These are phyloP conservation scores for Terebella lapidaria DNA, from an alignment of 2,888 invertebrate species.

Conservation along the genomic window DNA sequence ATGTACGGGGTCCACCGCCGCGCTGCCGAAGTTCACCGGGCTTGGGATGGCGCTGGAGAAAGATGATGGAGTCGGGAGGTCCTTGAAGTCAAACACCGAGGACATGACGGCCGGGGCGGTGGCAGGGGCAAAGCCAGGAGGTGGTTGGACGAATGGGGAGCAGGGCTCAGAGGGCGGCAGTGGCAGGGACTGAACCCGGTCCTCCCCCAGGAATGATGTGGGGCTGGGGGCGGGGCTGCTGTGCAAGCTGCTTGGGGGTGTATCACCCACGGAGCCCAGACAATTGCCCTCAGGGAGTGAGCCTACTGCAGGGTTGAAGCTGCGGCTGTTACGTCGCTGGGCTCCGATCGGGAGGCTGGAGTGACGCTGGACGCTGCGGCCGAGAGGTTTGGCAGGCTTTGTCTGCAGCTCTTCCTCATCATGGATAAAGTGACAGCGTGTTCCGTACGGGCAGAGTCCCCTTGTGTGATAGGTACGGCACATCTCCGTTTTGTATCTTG, in stretches of 20 bases:
- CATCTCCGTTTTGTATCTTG: conserved; percentile 92
- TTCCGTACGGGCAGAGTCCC: conserved; percentile 93
- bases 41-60: neutral
- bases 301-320: neutral
- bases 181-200: neutral
- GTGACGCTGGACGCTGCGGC: neutral
- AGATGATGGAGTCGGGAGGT: neutral
- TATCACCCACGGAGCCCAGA: neutral
- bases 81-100: neutral
- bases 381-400: neutral
- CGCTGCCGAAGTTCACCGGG: neutral
- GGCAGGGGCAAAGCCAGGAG: neutral
- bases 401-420: conserved; percentile 55
- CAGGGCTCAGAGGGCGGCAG: neutral
- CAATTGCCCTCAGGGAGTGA: neutral
- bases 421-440: conserved; percentile 92
- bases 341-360: neutral
- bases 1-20: neutral
- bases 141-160: too few relatives aligned
- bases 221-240: neutral
- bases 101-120: neutral
- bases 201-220: neutral
- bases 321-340: neutral
- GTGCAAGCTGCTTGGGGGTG: neutral
- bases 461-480: conserved; percentile 89